Percentiles rank a stretch among this genome's conserved stretches.
phyloP scores from a whole-genome alignment of 2,888 invertebrate genomes.

The Lycaena phlaeas region DNA sequence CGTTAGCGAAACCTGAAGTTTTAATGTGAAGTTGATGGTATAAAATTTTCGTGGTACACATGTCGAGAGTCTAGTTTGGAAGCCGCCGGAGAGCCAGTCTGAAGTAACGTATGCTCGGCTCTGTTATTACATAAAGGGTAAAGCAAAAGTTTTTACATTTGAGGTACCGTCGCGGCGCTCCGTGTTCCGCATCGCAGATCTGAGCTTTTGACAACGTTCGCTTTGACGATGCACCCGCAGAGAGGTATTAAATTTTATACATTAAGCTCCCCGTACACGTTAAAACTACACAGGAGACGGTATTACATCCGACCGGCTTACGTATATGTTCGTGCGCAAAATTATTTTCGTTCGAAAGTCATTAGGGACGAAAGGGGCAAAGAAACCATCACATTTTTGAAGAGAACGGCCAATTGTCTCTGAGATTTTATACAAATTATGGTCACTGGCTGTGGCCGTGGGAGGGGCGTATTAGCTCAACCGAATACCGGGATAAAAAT shows the following conservation, averaged over 20 bases:
- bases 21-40: too few relatives aligned
- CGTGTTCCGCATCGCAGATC: conserved; percentile 52
- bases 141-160: conserved; percentile 67
- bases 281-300: background rate
- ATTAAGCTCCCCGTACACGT: conserved; percentile 41
- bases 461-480: conserved; percentile 17
- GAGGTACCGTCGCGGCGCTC: conserved; percentile 34
- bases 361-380: conserved; percentile 51
- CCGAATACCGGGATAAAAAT: conserved; percentile 4
- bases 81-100: background rate
- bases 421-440: conserved; percentile 38
- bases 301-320: background rate
- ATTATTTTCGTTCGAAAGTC: conserved; percentile 30
- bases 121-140: conserved; percentile 58
- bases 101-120: too few relatives aligned
- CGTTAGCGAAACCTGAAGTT: background rate
- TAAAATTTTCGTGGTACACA: background rate
- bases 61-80: background rate
- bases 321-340: conserved; percentile 1
- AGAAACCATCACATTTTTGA: conserved; percentile 47
- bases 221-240: conserved; percentile 54
- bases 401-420: conserved; percentile 50
- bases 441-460: conserved; percentile 28
- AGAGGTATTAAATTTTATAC: conserved; percentile 59
- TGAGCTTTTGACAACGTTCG: conserved; percentile 61